phyloP scores from a whole-genome alignment of 2,113 vertebrate genomes.

The Neodontobutis hainanensis region DNA sequence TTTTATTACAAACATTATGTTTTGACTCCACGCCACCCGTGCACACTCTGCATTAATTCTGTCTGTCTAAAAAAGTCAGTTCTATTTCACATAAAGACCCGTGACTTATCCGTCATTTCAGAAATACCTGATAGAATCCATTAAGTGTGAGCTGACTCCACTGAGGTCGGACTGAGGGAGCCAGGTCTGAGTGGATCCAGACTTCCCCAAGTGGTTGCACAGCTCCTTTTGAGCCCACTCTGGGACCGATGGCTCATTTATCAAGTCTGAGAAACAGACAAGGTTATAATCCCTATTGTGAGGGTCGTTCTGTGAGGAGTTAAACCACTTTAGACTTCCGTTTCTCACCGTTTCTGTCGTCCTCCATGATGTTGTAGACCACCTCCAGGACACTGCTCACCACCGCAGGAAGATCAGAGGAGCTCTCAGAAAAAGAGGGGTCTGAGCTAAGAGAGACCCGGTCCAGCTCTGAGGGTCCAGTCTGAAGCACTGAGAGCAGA shows the following conservation, averaged over 20 bases:
- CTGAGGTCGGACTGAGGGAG: constrained; percentile 86
- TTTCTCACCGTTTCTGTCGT: constrained; percentile 27
- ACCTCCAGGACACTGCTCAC: constrained; percentile 80
- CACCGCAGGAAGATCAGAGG: constrained; percentile 78
- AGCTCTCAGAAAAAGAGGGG: constrained; percentile 44
- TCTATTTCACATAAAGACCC: no score
- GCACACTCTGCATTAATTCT: no score
- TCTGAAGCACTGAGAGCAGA: constrained; percentile 81
- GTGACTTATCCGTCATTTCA: no score
- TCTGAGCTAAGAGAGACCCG: constrained; percentile 10
- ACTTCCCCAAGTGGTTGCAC: constrained; percentile 65
- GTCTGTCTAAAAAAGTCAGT: no score
- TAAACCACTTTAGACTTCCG: no score
- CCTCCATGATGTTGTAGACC: constrained; percentile 67
- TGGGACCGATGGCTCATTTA: constrained; percentile 65
- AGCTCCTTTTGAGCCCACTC: constrained; percentile 90
- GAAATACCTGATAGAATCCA: constrained; percentile 91
- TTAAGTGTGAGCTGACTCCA: constrained; percentile 86
- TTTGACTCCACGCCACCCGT: no score
- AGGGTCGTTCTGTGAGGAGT: no score
- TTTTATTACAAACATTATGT: no score
- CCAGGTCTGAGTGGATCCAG: constrained; percentile 80
- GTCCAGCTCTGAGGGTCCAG: constrained; percentile 34
- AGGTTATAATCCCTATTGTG: background rate
- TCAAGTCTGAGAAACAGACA: constrained; percentile 20